Conservation (phyloP, 2,888 invertebrate genomes). For the Nomada goodeniana region DNA sequence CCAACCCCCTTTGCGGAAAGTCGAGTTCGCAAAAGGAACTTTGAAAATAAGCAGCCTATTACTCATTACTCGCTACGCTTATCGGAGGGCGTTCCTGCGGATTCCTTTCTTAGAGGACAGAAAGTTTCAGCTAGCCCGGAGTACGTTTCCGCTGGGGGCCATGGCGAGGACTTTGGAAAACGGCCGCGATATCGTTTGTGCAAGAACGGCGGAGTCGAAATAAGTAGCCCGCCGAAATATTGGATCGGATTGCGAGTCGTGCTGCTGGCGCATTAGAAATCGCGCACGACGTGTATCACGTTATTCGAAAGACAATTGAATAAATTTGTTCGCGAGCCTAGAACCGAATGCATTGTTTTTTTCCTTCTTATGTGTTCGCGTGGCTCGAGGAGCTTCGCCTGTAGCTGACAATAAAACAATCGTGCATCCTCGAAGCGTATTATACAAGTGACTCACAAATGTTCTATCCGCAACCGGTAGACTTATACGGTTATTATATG, state of each 20-base stretch:
- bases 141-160: conserved; percentile 19
- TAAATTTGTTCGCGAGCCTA: too few species aligned
- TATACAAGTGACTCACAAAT: conserved; percentile 43
- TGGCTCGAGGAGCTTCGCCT: conserved; percentile 40
- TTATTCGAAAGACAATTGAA: too few species aligned
- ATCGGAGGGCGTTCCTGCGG: conserved; percentile 60
- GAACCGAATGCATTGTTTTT: background rate
- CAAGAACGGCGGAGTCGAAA: too few species aligned
- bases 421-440: conserved; percentile 35
- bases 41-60: conserved; percentile 81
- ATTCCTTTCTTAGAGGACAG: conserved; percentile 42
- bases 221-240: too few species aligned
- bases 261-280: too few species aligned
- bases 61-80: conserved; percentile 76
- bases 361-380: background rate
- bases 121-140: conserved; percentile 43
- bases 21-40: conserved; percentile 68
- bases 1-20: conserved; percentile 15
- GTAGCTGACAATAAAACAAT: conserved; percentile 62
- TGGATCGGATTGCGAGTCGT: too few species aligned
- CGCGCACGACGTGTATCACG: too few species aligned
- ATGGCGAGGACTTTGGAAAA: conserved; percentile 13
- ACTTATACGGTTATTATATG: conserved; percentile 67
- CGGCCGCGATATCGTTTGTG: background rate
- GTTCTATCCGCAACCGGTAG: conserved; percentile 36